Conservation (phyloP, 2,888 invertebrate genomes). For the Volucella zonaria region DNA sequence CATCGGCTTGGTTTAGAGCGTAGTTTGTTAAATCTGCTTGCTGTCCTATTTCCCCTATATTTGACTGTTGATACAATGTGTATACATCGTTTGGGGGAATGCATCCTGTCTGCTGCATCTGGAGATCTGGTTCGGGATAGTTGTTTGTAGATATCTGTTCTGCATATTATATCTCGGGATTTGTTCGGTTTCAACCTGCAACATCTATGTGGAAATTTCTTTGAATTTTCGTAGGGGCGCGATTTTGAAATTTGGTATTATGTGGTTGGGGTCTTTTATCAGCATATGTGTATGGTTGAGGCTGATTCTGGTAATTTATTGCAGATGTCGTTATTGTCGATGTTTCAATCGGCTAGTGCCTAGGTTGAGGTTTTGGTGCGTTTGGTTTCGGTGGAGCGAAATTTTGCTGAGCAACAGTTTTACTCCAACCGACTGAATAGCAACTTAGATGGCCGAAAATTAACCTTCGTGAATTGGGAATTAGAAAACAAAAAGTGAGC, state of each 20-base stretch:
- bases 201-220: conserved; percentile 14
- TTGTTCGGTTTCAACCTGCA: too few relatives aligned
- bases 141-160: neutral
- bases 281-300: conserved; percentile 25
- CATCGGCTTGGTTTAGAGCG: too few relatives aligned
- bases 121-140: conserved; percentile 7
- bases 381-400: neutral
- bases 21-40: too few relatives aligned
- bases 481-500: too few relatives aligned
- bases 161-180: neutral
- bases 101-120: too few relatives aligned
- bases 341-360: conserved; percentile 28
- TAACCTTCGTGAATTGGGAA: too few relatives aligned
- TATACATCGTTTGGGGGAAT: too few relatives aligned
- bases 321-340: conserved; percentile 22
- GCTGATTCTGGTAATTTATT: conserved; percentile 23
- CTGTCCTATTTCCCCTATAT: too few relatives aligned
- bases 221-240: conserved; percentile 13
- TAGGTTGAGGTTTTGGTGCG: conserved; percentile 7
- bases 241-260: conserved; percentile 18
- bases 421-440: too few relatives aligned
- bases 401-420: neutral
- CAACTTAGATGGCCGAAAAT: too few relatives aligned
- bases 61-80: too few relatives aligned
- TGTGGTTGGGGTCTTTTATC: conserved; percentile 18